phyloP scores from a whole-genome alignment of 2,888 invertebrate genomes.

The Serripes groenlandicus region DNA sequence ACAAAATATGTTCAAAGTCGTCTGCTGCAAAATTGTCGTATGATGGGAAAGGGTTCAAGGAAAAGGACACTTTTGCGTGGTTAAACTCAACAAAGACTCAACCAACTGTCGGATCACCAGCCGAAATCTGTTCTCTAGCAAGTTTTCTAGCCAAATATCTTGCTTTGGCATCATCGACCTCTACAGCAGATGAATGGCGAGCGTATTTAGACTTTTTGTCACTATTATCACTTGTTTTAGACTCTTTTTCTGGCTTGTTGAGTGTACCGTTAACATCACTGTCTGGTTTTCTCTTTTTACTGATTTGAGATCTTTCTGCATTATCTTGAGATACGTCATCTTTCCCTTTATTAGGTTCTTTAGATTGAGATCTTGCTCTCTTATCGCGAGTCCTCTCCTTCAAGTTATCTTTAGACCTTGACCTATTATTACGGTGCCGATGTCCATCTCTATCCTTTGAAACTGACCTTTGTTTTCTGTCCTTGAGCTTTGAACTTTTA shows the following conservation, averaged over 20 bases:
- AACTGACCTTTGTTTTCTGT: conserved; percentile 6
- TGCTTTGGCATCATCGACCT: conserved; percentile 72
- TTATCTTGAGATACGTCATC: conserved; percentile 2
- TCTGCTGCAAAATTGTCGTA: too few relatives aligned
- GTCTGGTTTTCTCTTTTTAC: background rate
- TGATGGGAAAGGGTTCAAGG: background rate
- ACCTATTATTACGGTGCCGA: conserved; percentile 22
- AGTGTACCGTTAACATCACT: background rate
- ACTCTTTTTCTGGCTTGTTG: background rate
- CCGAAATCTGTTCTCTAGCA: conserved; percentile 50
- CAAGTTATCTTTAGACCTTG: conserved; percentile 53
- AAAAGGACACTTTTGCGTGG: background rate
- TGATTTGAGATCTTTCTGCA: conserved; percentile 3
- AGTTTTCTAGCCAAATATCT: conserved; percentile 76
- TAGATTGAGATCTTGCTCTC: conserved; percentile 1
- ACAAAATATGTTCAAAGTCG: background rate
- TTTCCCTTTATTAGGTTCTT: too few relatives aligned
- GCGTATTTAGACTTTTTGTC: conserved; percentile 68
- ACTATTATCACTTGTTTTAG: conserved; percentile 19
- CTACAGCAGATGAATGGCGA: conserved; percentile 69
- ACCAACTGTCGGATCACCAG: background rate
- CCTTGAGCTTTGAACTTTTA: conserved; percentile 27
- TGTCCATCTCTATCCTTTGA: conserved; percentile 29
- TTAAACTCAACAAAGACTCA: background rate
- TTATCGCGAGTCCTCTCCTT: conserved; percentile 16